A percentile compares a stretch with the other conserved stretches of the same genome.
phyloP scores from a whole-genome alignment of 1,140 invertebrate species.

The Eumaeus atala region DNA sequence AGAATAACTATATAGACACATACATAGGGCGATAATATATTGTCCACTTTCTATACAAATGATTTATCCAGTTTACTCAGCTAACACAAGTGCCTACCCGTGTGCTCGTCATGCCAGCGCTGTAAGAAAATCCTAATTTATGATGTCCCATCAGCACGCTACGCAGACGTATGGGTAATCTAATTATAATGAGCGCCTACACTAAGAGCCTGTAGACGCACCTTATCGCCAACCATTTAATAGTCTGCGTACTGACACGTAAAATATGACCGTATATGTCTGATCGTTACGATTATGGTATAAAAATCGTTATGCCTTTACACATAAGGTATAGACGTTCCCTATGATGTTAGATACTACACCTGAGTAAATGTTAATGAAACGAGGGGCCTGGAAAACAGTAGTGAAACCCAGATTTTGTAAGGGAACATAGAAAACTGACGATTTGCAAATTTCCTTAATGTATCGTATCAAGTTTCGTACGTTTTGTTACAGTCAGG shows the following conservation, averaged over 20 bases:
- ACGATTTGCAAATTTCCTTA: too few relatives aligned
- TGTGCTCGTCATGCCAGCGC: neutral
- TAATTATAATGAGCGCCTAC: constrained; percentile 8
- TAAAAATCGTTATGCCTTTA: neutral
- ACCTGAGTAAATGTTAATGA: too few relatives aligned
- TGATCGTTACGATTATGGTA: neutral
- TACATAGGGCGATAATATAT: too few relatives aligned
- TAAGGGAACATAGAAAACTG: too few relatives aligned
- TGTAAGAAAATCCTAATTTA: constrained; percentile 11
- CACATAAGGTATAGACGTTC: too few relatives aligned
- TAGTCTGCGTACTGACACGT: neutral
- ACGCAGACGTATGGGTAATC: constrained; percentile 4
- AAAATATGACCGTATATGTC: neutral
- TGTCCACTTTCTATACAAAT: neutral
- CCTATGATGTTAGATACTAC: too few relatives aligned
- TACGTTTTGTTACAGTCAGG: too few relatives aligned
- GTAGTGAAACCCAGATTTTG: too few relatives aligned
- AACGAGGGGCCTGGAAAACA: too few relatives aligned
- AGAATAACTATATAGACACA: too few relatives aligned
- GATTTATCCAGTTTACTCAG: neutral
- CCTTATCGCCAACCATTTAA: neutral
- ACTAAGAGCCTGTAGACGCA: neutral
- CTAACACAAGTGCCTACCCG: neutral
- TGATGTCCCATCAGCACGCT: constrained; percentile 5
- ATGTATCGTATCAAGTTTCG: too few relatives aligned